phyloP scores from a whole-genome alignment of 1,140 invertebrate genomes.

The Galendromus occidentalis region DNA sequence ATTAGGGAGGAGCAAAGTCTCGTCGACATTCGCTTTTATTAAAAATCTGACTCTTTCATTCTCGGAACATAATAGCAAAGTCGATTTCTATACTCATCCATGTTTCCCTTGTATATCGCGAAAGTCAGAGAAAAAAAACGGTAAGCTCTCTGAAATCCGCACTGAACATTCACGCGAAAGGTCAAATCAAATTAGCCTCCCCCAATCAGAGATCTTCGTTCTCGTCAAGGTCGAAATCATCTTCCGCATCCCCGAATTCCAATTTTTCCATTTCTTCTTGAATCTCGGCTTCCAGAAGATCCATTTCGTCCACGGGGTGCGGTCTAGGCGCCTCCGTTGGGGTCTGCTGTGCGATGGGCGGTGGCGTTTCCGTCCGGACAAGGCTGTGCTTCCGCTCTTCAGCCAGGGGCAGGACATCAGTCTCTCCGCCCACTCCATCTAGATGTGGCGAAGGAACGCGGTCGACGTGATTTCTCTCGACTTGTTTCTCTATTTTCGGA shows the following conservation, averaged over 20 bases:
- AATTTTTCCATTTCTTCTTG: constrained; percentile 40
- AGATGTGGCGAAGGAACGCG: constrained; percentile 27
- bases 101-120: neutral
- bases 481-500: neutral
- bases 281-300: constrained; percentile 33
- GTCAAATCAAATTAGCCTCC: too few relatives aligned
- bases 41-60: too few relatives aligned
- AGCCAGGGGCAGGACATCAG: constrained; percentile 28
- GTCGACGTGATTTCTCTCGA: constrained; percentile 29
- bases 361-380: constrained; percentile 18
- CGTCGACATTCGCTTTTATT: too few relatives aligned
- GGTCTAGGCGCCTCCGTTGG: constrained; percentile 28
- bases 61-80: neutral
- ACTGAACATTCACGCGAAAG: constrained; percentile 13
- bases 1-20: too few relatives aligned
- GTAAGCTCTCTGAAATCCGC: constrained; percentile 27
- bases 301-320: constrained; percentile 14
- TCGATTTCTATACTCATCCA: neutral
- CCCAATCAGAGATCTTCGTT: constrained; percentile 13
- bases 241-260: constrained; percentile 42
- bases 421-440: constrained; percentile 43
- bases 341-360: constrained; percentile 32
- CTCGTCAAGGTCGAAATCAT: constrained; percentile 31
- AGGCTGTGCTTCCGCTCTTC: neutral
- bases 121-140: constrained; percentile 1